Conservation (phyloP, 2,113 vertebrate species). For the Tiliqua scincoides region DNA sequence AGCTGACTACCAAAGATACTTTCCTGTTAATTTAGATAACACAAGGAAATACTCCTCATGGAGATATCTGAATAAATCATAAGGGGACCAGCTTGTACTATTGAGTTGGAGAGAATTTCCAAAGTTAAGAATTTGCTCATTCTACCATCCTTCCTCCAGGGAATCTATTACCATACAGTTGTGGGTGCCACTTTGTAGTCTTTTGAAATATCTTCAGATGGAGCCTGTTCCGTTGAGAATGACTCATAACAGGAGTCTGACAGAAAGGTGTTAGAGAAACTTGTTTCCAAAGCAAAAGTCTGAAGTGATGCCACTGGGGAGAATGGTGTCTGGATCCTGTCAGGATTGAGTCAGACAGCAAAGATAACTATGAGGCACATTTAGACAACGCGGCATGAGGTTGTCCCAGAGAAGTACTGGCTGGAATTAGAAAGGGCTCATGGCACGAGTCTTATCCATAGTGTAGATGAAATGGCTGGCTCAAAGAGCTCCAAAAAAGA, state of each 20-base stretch:
- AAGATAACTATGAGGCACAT: background rate
- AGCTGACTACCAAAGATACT: background rate
- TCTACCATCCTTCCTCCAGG: background rate
- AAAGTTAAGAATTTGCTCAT: background rate
- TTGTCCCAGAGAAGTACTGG: background rate
- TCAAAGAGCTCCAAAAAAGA: background rate
- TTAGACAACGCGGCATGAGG: background rate
- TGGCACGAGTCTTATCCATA: background rate
- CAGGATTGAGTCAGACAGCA: conserved; percentile 6
- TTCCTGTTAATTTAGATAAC: background rate
- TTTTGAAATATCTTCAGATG: background rate
- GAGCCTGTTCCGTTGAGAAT: background rate
- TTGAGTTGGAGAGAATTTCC: background rate
- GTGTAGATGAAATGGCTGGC: background rate
- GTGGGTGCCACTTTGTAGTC: background rate
- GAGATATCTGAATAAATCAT: background rate
- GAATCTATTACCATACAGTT: background rate
- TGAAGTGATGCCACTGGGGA: conserved; percentile 9
- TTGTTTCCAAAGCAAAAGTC: conserved; percentile 1
- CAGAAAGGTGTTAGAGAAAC: background rate
- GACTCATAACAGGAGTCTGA: conserved; percentile 3
- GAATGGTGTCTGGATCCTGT: background rate
- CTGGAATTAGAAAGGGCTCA: background rate
- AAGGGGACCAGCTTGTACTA: background rate
- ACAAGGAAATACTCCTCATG: background rate